Base-by-base conservation (phyloP, 2,797 vertebrate species). In the Pteronotus mesoamericanus region DNA sequence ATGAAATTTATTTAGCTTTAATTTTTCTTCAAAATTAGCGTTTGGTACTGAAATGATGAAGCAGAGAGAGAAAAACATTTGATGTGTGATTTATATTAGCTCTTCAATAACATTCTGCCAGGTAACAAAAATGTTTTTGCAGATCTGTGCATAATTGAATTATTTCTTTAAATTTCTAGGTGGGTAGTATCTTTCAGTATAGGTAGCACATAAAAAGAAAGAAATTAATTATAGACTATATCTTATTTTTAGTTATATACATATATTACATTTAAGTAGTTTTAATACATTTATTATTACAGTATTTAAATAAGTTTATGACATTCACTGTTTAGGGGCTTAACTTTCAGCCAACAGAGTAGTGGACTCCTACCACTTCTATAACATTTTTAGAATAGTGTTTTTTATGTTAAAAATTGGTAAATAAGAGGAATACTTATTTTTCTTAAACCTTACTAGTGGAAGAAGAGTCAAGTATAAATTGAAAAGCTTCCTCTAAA, bases 401-500 rank as follows among this genome's bases (percentile, higher is more conserved):
- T 68, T 86, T 18, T 79, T 95, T 26, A 83, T 6, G 5, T 26
- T 86, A 69, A 86, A 93, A 89, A 29, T 44, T 72, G 87, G 24
- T 14, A 80, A 86, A 78, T 75, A 44, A 83, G 19, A 42, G 42
- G 21, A 91, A 39, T 59, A 12, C 15, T 72, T n/a, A 29, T 64
- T 92, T 94, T 84, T 64, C 69, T 53, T 48, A 24, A 82, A 57
- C 9, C 16, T 91, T 89, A 19, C 48, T 88, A 9, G 26, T 79
- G 2, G 44, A 74, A 71, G 34, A 82, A 75, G 48, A 86, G 6
- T 68, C 44, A 80, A 68, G 19, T 59, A 0, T 72, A 66, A 59
- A 88, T 75, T 42, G 46, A 44, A 97, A 89, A 92, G 7, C 18
- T 94, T 82, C n/a, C 51, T 86, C 46, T 94, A 66, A 94, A 83